Base-by-base conservation (phyloP, 2,797 vertebrate genomes). In the Periophthalmus magnuspinnatus region DNA sequence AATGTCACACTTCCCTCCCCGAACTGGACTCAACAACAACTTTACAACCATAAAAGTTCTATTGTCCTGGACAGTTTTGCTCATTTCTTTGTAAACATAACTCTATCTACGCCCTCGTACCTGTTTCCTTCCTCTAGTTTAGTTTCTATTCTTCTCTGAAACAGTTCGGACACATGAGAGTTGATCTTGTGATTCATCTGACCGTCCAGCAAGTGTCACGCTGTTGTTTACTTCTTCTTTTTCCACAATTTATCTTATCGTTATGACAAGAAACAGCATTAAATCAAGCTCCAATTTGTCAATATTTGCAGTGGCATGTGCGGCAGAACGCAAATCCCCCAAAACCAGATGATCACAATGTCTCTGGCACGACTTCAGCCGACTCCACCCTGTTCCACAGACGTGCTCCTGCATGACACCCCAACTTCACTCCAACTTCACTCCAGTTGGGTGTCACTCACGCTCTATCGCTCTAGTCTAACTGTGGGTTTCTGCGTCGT, bases 301-400 rank as follows among this genome's bases (percentile, higher is more conserved):
- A 57, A 32, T 57, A 57, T 57, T 28, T 32, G 24, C 24, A 6
- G 3, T 6, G 9, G 6, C 24, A 16, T 45, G 13, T 13, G 13
- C 6, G 2, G 10, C 58, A 55, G 0, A 60, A 60, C 36, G 58
- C 55, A 32, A 32, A 57, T 32, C 1, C 24, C 24, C 28, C 10
- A 24, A 57, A 57, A 36, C 33, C 59, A 41, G 17, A n/a, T 11
- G 1, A 45, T 11, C 13, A 45, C 41, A n/a, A 14, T 11, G 33
- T 38, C 16, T 61, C 70, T 67, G 62, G 50, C 62, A 7, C n/a
- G 6, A 48, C 62, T 54, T 57, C 50, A 69, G 22, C 8, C 54
- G 33, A 60, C 32, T 52, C 11, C 54, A 41, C 21, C 11, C 34
- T 69, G 24, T 14, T 68, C 45, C 62, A 17, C 60, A 57, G 14